Evolutionary conservation across 2,888 invertebrate species (phyloP), one percentile per base, ranked within the genome.

Genomic region (Cheilosia vulpina): DNA sequence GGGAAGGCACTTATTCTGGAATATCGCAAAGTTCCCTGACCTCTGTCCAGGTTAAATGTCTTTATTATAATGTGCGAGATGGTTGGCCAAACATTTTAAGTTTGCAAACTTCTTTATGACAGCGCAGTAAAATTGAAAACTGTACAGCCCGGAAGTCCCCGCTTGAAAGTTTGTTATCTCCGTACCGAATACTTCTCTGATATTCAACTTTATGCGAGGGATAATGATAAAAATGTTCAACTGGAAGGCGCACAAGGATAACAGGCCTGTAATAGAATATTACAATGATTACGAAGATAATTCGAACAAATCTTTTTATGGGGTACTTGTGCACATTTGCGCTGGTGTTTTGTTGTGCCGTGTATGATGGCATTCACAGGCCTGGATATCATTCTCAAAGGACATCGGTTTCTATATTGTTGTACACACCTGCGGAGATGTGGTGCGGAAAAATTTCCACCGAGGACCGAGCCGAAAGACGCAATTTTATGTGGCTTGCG

Each of bases 221-320:
- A 68, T 78, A 78, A 83, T 73, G 78, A 83, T 73, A 68, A 68
- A 73, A 80, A 80, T 73, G 73, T 72, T 79, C 58, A 79, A 79
- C 62, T 75, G 62, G 57, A 68, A 83, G 68, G 43, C 72, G 66
- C 50, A 60, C 47, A 73, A 68, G 78, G 78, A 83, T 73, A 83
- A 78, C 78, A 73, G 68, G 57, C 53, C 62, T 73, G 78, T 83
- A 83, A 83, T 83, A 78, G 83, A 83, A 83, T 83, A 83, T 73
- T 68, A 83, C 78, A 83, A 83, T 78, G 78, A 83, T 83, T 83
- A 78, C 78, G 68, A 21, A 41, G 78, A 83, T 83, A 83, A 83
- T 78, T 83, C 78, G 72, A 68, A 83, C 83, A 83, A 83, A 83
- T 83, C 83, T 83, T 78, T 83, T 83, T 83, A 78, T 83, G 66